Conservation (phyloP, 1,140 invertebrate species). For the Helicoverpa zea region DNA sequence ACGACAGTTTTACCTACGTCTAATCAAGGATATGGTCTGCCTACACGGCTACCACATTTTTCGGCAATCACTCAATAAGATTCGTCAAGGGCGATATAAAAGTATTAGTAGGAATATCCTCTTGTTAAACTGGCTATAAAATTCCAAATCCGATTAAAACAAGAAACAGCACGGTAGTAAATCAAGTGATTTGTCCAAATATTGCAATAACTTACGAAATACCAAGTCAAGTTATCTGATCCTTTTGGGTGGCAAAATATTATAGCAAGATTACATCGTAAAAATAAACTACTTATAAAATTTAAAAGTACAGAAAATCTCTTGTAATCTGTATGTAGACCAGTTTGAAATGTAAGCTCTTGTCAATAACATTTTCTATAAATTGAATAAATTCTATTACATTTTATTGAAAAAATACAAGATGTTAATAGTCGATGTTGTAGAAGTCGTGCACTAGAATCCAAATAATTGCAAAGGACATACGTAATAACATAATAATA, state of each 20-base stretch:
- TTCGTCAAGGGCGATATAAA: no score
- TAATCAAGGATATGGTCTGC: no score
- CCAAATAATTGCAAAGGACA: slow-evolving; percentile 26
- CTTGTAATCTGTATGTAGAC: no score
- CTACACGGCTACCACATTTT: no score
- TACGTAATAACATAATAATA: slow-evolving; percentile 40
- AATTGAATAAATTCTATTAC: no score
- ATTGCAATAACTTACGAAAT: slow-evolving; percentile 3
- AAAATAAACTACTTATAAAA: not conserved
- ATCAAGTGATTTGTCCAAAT: not conserved
- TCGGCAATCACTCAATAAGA: no score
- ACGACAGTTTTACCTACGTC: no score
- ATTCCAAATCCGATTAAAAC: not conserved
- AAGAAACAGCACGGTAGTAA: not conserved
- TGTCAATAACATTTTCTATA: no score
- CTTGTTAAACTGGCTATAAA: not conserved
- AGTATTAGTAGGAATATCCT: not conserved
- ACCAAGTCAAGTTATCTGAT: not conserved
- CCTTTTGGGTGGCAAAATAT: not conserved
- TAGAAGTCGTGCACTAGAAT: slow-evolving; percentile 24
- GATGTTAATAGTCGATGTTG: not conserved
- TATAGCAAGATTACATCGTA: not conserved
- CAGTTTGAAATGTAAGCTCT: no score
- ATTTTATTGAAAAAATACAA: not conserved
- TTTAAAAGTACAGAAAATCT: not conserved